phyloP scores from a whole-genome alignment of 2,888 invertebrate genomes.

The Leucophenga maculata region DNA sequence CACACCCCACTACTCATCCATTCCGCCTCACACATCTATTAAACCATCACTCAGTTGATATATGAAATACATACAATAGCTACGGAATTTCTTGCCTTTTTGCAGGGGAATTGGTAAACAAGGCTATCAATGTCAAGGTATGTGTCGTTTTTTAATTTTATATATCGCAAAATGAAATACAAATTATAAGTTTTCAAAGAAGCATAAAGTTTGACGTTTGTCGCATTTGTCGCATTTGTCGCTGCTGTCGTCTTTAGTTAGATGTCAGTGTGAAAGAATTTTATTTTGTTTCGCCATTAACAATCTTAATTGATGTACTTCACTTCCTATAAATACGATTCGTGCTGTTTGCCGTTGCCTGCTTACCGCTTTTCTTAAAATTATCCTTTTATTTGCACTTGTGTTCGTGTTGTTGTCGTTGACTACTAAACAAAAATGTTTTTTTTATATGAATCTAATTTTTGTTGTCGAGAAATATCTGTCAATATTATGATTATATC shows the following conservation, averaged over 20 bases:
- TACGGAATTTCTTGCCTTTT: slow-evolving; percentile 75
- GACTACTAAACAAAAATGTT: too few relatives aligned
- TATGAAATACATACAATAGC: slow-evolving; percentile 67
- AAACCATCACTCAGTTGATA: slow-evolving; percentile 50
- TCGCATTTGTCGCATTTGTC: slow-evolving; percentile 36
- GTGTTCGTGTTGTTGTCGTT: slow-evolving; percentile 12
- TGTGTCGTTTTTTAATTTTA: slow-evolving; percentile 56
- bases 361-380: slow-evolving; percentile 21
- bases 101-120: slow-evolving; percentile 96
- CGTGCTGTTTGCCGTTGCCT: background rate
- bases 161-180: slow-evolving; percentile 5
- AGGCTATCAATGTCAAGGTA: slow-evolving; percentile 98
- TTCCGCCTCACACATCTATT: slow-evolving; percentile 1
- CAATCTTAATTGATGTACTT: background rate
- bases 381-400: slow-evolving; percentile 21
- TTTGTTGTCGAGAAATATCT: too few relatives aligned
- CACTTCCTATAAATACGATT: slow-evolving; percentile 22
- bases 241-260: slow-evolving; percentile 34
- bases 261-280: slow-evolving; percentile 16
- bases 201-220: slow-evolving; percentile 15
- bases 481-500: too few relatives aligned
- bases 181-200: slow-evolving; percentile 28
- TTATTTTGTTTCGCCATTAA: slow-evolving; percentile 21
- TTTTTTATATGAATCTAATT: too few relatives aligned
- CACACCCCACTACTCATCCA: background rate